phyloP scores from a whole-genome alignment of 2,797 vertebrate genomes.

The Propithecus deckenii region DNA sequence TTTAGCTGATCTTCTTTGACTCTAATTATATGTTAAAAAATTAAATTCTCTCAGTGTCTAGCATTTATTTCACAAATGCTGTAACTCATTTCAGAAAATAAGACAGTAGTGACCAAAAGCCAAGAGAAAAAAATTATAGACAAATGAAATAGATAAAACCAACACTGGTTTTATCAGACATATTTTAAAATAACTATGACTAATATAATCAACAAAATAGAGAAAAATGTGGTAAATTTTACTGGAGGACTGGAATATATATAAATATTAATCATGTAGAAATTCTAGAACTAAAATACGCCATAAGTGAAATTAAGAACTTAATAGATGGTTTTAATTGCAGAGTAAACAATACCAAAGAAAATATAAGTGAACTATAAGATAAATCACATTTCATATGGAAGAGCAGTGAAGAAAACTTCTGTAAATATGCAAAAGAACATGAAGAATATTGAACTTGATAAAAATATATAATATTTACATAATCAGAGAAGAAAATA shows the following conservation, averaged over 20 bases:
- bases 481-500: not conserved
- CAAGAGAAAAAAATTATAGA: not conserved
- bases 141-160: not conserved
- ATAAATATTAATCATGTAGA: not conserved
- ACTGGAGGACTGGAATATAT: not conserved
- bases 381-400: not conserved
- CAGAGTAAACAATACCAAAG: not conserved
- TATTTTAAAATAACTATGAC: not conserved
- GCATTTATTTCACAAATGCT: slow-evolving; percentile 43
- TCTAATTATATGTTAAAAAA: not conserved
- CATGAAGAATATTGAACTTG: not conserved
- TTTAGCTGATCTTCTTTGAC: not conserved
- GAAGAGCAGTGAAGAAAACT: not conserved
- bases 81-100: not conserved
- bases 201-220: not conserved
- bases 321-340: not conserved
- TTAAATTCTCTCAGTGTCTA: not conserved
- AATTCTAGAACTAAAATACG: not conserved
- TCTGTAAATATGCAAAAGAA: not conserved
- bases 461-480: not conserved
- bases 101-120: not conserved
- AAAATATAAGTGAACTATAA: not conserved
- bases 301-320: not conserved
- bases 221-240: not conserved
- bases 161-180: not conserved